Percentiles rank a stretch among this genome's conserved stretches.
phyloP scores from a whole-genome alignment of 2,113 vertebrate species.

The Helogale parvula region DNA sequence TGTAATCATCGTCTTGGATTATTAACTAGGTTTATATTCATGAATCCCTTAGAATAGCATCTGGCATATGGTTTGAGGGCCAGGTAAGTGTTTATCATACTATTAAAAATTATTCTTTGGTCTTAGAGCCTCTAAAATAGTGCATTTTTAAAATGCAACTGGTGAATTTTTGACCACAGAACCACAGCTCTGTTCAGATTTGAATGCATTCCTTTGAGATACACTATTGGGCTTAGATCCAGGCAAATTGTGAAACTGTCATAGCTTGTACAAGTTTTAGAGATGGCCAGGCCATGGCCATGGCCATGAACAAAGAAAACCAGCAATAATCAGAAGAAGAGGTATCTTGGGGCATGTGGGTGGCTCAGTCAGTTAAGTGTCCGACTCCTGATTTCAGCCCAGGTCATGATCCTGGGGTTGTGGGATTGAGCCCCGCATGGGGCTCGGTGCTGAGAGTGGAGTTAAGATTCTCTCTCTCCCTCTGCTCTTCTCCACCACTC shows the following conservation, averaged over 20 bases:
- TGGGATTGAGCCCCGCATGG: no score
- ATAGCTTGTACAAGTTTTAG: neutral
- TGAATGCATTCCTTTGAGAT: neutral
- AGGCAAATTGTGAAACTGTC: neutral
- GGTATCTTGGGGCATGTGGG: no score
- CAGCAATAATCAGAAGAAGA: neutral
- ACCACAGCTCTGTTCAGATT: neutral
- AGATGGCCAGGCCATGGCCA: neutral
- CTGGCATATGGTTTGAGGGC: neutral
- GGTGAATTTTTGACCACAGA: neutral
- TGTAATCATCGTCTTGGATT: neutral
- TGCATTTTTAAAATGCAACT: neutral
- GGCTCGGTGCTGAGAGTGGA: no score
- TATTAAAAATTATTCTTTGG: neutral
- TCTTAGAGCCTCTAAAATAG: neutral
- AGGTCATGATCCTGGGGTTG: no score
- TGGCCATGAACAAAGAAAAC: neutral
- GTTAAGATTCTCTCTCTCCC: no score
- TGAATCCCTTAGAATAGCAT: neutral
- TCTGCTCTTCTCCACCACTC: no score
- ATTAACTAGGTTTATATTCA: neutral
- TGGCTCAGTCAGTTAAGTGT: no score
- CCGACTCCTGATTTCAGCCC: no score
- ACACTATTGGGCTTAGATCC: neutral
- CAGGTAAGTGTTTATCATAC: neutral